These are phyloP conservation scores for Hydrocynus forskahlii DNA, from an alignment of 2,797 vertebrate genomes.

Conservation along the genomic window DNA sequence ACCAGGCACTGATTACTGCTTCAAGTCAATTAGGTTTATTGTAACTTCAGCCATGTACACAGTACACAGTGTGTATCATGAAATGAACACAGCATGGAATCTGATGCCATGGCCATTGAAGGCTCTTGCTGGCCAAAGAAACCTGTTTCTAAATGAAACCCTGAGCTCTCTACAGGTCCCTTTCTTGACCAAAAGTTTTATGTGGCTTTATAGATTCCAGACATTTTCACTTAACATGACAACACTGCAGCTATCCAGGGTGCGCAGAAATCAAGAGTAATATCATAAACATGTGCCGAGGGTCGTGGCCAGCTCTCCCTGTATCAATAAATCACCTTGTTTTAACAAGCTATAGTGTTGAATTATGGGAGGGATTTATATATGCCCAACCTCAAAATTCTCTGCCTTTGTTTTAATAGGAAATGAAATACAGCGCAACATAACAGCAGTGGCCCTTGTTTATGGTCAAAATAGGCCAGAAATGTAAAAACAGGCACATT, in stretches of 20 bases:
- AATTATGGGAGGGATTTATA: conserved; percentile 30
- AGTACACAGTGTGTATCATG: conserved; percentile 5
- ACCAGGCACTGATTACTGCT: background rate
- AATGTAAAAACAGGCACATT: background rate
- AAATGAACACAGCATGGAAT: conserved; percentile 8
- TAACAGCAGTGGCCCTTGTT: conserved; percentile 37
- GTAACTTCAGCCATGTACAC: too few species aligned
- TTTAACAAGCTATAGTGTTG: conserved; percentile 35
- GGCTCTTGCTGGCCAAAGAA: background rate
- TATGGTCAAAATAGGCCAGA: conserved; percentile 29
- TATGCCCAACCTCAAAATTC: conserved; percentile 12
- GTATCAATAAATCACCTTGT: conserved; percentile 49
- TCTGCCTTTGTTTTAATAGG: conserved; percentile 46
- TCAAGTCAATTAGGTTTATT: background rate
- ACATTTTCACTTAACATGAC: conserved; percentile 34
- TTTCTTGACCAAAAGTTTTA: conserved; percentile 14
- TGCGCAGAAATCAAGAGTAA: conserved; percentile 37
- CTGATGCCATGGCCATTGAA: background rate
- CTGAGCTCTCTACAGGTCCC: background rate
- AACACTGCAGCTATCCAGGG: conserved; percentile 32
- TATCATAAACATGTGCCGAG: conserved; percentile 42
- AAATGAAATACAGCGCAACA: conserved; percentile 20
- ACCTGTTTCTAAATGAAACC: background rate
- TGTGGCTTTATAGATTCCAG: conserved; percentile 50
- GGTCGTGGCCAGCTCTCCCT: conserved; percentile 30